Percentiles rank a stretch among this genome's conserved stretches.
Conservation (phyloP, 2,113 vertebrate species). For the Ictidomys tridecemlineatus region DNA sequence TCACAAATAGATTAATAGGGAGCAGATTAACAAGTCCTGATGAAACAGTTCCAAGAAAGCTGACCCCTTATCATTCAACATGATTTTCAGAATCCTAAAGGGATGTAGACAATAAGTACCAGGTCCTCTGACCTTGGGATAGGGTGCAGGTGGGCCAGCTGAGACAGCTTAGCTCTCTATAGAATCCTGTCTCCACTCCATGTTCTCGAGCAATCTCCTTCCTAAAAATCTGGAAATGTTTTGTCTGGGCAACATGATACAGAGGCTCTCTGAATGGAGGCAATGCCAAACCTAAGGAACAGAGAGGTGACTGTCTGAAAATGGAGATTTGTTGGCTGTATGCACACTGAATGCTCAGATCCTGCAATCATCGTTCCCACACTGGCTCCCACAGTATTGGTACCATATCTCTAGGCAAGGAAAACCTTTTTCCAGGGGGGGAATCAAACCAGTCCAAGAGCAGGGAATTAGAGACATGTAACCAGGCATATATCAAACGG, state of each 20-base stretch:
- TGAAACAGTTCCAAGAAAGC: conserved; percentile 9
- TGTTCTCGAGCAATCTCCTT: no score
- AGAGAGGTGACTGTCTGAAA: background rate
- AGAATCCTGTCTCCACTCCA: no score
- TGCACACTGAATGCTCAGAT: no score
- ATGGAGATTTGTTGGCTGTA: background rate
- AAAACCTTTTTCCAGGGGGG: background rate
- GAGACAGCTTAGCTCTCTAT: no score
- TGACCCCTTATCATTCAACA: background rate
- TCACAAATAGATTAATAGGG: background rate
- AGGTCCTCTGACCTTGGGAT: no score
- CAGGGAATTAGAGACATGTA: background rate
- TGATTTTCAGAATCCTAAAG: no score
- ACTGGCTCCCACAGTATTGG: background rate
- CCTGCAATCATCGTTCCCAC: background rate
- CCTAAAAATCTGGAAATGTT: background rate
- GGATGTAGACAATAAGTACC: no score
- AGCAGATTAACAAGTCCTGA: background rate
- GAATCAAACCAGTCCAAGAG: background rate
- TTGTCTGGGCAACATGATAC: background rate
- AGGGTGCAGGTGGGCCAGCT: no score
- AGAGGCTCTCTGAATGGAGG: background rate
- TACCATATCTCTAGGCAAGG: background rate
- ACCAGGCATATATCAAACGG: background rate
- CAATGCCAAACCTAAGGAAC: background rate